These are phyloP conservation scores for Sciurus niger DNA, from an alignment of 2,113 vertebrate species.

Conservation along the genomic window DNA sequence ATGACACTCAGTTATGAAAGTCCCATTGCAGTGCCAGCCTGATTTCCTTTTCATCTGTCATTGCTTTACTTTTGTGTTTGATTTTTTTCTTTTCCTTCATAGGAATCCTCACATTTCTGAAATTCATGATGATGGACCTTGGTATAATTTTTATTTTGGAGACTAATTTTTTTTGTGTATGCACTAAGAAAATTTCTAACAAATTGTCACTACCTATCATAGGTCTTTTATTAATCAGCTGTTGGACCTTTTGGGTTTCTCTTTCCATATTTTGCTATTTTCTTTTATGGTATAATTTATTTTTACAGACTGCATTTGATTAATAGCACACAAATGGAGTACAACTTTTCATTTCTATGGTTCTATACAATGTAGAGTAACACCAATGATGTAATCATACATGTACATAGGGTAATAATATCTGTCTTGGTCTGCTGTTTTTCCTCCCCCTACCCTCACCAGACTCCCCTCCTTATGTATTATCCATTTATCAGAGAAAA, in stretches of 20 bases:
- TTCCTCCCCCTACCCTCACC: too few species aligned
- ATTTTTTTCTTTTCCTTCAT: not conserved
- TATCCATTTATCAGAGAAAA: too few species aligned
- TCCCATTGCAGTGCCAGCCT: not conserved
- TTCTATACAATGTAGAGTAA: too few species aligned
- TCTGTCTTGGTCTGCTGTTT: too few species aligned
- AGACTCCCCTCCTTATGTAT: too few species aligned
- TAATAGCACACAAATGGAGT: too few species aligned
- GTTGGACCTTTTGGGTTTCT: not conserved
- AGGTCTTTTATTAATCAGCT: not conserved
- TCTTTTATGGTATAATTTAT: not conserved
- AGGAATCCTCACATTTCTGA: not conserved
- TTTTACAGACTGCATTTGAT: too few species aligned
- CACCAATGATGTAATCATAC: too few species aligned
- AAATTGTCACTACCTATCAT: not conserved
- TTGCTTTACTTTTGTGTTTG: not conserved
- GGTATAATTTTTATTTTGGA: not conserved
- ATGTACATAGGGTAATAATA: too few species aligned
- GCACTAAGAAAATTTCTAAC: not conserved
- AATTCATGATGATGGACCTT: not conserved
- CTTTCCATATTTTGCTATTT: not conserved
- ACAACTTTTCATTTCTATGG: too few species aligned
- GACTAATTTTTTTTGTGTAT: not conserved
- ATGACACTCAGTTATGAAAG: not conserved
- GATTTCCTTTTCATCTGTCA: not conserved